Evolutionary conservation across 2,888 invertebrate genomes (phyloP), one percentile per base, ranked within the genome.

Genomic region (Frankliniella fusca): DNA sequence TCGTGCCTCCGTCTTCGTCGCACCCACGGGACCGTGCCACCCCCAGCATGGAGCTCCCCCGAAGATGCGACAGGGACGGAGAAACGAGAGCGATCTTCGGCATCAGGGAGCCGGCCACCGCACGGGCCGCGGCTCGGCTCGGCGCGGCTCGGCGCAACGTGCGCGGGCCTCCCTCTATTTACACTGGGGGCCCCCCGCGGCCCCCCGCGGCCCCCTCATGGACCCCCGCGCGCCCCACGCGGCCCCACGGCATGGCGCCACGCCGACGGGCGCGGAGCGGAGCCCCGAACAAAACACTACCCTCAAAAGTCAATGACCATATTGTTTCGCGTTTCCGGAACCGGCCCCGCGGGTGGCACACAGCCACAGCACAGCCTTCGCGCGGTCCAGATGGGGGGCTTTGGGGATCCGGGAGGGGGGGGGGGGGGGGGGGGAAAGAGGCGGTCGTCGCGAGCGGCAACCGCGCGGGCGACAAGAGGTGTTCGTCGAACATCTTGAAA

Each of bases 251-350:
- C 20, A 18, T n/a, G 15, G 15, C 61, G 0, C 61, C 61, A 11
- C 18, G 61, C 15, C 61, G n/a, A 15, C 61, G 18, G 20, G 61
- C 7, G 12, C 15, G 20, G n/a, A 15, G 61, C 12, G 18, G 7
- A 7, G 61, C n/a, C 20, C 12, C 61, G 61, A 61, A 61, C 61
- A 61, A 61, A 61, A 61, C 61, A 61, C 61, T 61, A 61, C 61
- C 61, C 61, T 61, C 61, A 61, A 61, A 61, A 61, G 61, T 61
- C 61, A 61, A 61, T 11, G 61, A n/a, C 61, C 61, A 61, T 61
- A 61, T 61, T 61, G 61, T 61, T 61, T n/a, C 61, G 61, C 61
- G 15, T 15, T 61, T 61, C 61, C 61, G 61, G 61, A 15, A 15
- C 18, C 11, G 61, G 61, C 61, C 61, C 54, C 18, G 61, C n/a